Evolutionary conservation across 2,888 invertebrate species (phyloP).

Genomic region (Drosophila melanocephala): DNA sequence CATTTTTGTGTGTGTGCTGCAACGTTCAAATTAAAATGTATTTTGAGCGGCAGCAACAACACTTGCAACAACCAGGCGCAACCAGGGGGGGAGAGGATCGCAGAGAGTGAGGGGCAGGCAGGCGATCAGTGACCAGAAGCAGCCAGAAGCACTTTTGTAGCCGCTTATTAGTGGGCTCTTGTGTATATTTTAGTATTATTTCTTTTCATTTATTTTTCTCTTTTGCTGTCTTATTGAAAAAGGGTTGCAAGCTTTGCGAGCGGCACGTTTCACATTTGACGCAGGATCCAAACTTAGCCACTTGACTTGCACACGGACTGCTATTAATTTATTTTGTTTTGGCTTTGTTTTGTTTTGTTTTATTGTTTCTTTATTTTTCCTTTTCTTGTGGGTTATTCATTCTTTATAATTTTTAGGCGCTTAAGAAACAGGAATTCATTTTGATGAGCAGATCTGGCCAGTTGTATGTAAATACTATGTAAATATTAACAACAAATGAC

Average conservation of each 20-base stretch:
- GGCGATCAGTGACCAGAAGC: conserved; percentile 73
- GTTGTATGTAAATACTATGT: conserved; percentile 70
- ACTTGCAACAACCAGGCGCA: conserved; percentile 20
- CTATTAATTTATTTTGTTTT: conserved; percentile 66
- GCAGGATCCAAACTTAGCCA: conserved; percentile 42
- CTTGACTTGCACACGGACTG: conserved; percentile 49
- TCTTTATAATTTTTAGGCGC: background rate
- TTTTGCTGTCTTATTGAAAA: conserved; percentile 27
- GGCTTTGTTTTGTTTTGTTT: background rate
- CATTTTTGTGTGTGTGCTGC: conserved; percentile 48
- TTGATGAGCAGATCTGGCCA: conserved; percentile 8
- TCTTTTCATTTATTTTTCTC: conserved; percentile 25
- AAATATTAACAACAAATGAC: conserved; percentile 58
- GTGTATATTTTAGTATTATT: conserved; percentile 53
- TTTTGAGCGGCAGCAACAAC: conserved; percentile 56
- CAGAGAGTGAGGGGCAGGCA: conserved; percentile 1
- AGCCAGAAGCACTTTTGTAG: conserved; percentile 81
- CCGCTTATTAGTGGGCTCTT: conserved; percentile 76
- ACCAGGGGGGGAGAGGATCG: background rate
- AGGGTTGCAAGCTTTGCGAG: conserved; percentile 28
- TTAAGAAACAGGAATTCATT: conserved; percentile 17
- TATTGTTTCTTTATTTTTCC: conserved; percentile 3
- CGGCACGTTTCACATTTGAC: conserved; percentile 78
- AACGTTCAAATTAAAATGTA: conserved; percentile 78
- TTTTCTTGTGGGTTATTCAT: conserved; percentile 3